A percentile compares a stretch with the other conserved stretches of the same genome.
Evolutionary conservation across 2,888 invertebrate genomes (phyloP).

Genomic region (Ichneumon xanthorius): DNA sequence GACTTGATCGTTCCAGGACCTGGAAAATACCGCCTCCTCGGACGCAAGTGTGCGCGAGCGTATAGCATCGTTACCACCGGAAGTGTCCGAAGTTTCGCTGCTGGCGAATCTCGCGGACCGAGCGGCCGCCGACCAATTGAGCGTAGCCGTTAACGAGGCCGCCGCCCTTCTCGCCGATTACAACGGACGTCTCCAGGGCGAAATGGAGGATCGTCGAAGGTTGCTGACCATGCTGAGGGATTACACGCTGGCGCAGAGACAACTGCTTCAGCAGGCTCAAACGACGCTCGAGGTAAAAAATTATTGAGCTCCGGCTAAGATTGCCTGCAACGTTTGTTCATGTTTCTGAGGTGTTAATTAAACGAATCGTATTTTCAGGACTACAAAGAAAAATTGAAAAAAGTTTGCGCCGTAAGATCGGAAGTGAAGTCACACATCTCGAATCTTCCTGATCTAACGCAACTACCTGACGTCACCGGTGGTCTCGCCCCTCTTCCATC

Average conservation of each 20-base stretch:
- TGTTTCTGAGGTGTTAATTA: not conserved
- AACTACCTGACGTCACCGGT: slow-evolving; percentile 96
- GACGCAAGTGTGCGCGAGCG: slow-evolving; percentile 96
- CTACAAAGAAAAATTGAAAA: slow-evolving; percentile 95
- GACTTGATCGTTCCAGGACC: slow-evolving; percentile 87
- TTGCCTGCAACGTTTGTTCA: too few relatives aligned
- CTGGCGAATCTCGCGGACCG: slow-evolving; percentile 94
- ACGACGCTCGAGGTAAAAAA: slow-evolving; percentile 92
- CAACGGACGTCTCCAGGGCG: slow-evolving; percentile 93
- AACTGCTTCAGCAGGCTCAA: slow-evolving; percentile 94
- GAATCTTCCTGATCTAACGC: slow-evolving; percentile 96
- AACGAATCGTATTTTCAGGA: slow-evolving; percentile 88
- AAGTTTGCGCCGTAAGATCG: slow-evolving; percentile 93
- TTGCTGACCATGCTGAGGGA: slow-evolving; percentile 95
- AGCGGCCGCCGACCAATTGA: slow-evolving; percentile 92
- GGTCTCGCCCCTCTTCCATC: slow-evolving; percentile 97
- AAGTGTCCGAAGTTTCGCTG: slow-evolving; percentile 96
- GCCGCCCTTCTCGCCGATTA: slow-evolving; percentile 94
- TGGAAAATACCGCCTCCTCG: slow-evolving; percentile 98
- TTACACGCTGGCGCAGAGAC: slow-evolving; percentile 94
- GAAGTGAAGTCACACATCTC: slow-evolving; percentile 97
- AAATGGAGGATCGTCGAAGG: slow-evolving; percentile 95
- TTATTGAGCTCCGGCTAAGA: too few relatives aligned
- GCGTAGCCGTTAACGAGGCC: slow-evolving; percentile 94
- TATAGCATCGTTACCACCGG: slow-evolving; percentile 96